Percentiles rank a stretch among this genome's conserved stretches.
These are phyloP conservation scores for Platyscapa corneri DNA, from an alignment of 1,140 invertebrate species.

Conservation along the genomic window DNA sequence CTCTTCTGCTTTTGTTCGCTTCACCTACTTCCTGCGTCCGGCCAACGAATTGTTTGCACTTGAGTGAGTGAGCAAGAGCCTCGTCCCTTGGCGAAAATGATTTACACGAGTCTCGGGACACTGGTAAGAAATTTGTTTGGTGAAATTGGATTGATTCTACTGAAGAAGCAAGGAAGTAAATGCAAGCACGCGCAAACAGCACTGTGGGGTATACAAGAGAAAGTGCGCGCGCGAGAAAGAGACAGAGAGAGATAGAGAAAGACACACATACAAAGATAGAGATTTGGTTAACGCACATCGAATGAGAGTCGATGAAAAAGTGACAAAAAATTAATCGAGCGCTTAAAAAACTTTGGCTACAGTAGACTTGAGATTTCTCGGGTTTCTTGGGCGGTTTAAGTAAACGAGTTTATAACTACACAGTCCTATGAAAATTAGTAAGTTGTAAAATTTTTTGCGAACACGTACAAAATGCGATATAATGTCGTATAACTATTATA, in stretches of 20 bases:
- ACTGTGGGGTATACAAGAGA: too few species aligned
- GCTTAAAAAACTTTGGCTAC: too few species aligned
- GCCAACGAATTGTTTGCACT: conserved; percentile 39
- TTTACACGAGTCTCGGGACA: conserved; percentile 12
- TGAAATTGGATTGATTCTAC: conserved; percentile 32
- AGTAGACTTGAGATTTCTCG: neutral
- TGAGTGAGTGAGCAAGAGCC: neutral
- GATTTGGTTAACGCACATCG: neutral
- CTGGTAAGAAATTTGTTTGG: conserved; percentile 35
- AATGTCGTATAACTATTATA: too few species aligned
- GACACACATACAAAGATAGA: neutral
- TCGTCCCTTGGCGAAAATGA: conserved; percentile 35
- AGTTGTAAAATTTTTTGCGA: conserved; percentile 4
- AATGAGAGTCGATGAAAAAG: conserved; percentile 15
- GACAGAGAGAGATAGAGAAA: neutral
- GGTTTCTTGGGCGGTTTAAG: neutral
- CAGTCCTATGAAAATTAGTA: neutral
- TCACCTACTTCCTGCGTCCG: conserved; percentile 21
- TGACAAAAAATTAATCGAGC: neutral
- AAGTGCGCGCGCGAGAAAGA: neutral
- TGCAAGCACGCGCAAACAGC: too few species aligned
- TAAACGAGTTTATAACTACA: neutral
- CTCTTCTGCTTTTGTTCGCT: neutral
- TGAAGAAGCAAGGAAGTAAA: neutral
- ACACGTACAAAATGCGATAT: too few species aligned